Conservation (phyloP, 2,113 vertebrate species). For the Hepsetus odoe region DNA sequence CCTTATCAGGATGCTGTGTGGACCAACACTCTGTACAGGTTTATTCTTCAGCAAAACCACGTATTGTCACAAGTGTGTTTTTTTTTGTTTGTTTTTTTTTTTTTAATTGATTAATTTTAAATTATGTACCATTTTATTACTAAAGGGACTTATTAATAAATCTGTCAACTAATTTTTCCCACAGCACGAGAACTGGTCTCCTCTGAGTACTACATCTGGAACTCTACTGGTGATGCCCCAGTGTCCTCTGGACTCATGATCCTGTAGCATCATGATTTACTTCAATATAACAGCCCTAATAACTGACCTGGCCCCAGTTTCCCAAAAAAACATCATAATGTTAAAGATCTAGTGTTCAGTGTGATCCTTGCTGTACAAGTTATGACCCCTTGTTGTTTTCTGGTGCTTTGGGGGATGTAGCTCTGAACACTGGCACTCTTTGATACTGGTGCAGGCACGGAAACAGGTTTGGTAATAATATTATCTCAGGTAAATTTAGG, state of each 20-base stretch:
- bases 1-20: conserved; percentile 88
- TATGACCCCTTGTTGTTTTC: too few relatives aligned
- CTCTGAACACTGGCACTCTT: too few relatives aligned
- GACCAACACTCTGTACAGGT: conserved; percentile 93
- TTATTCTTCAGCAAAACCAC: conserved; percentile 86
- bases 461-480: neutral
- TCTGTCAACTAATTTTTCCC: neutral
- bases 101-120: neutral
- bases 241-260: conserved; percentile 72
- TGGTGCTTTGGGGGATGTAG: too few relatives aligned
- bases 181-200: conserved; percentile 87
- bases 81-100: too few relatives aligned
- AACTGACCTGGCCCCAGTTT: neutral
- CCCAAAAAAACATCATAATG: too few relatives aligned
- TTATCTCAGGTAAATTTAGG: neutral
- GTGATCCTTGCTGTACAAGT: too few relatives aligned
- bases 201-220: conserved; percentile 94
- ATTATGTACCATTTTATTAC: neutral
- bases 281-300: neutral
- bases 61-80: conserved; percentile 84
- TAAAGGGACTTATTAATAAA: neutral
- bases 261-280: conserved; percentile 54
- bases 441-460: neutral
- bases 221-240: conserved; percentile 88
- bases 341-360: too few relatives aligned